These are phyloP conservation scores for Epizoanthus ramosus DNA, from an alignment of 92 coral and sea anemone genomes.

Conservation along the genomic window DNA sequence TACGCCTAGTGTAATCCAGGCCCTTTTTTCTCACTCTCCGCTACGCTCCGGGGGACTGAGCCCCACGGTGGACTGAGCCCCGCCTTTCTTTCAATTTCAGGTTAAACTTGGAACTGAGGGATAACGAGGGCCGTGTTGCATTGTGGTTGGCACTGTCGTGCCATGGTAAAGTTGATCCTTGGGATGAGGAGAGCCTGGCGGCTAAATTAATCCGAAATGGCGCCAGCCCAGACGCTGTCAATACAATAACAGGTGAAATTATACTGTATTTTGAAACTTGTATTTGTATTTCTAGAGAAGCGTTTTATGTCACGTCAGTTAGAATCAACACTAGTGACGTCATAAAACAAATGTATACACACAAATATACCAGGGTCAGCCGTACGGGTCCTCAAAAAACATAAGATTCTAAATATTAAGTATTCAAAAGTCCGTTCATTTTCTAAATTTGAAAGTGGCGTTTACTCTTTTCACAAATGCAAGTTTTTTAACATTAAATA, in stretches of 20 bases:
- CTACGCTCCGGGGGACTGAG: too few relatives aligned
- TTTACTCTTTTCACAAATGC: not conserved
- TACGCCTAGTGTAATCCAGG: too few relatives aligned
- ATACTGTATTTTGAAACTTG: not conserved
- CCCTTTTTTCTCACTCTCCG: too few relatives aligned
- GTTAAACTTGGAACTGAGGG: slow-evolving; percentile 84
- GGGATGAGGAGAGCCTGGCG: slow-evolving; percentile 92
- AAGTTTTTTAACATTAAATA: not conserved
- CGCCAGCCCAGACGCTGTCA: slow-evolving; percentile 86
- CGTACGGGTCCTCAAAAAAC: too few relatives aligned
- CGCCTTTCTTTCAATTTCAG: slow-evolving; percentile 39
- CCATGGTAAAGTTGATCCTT: slow-evolving; percentile 69
- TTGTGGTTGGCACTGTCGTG: slow-evolving; percentile 87
- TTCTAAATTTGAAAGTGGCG: too few relatives aligned
- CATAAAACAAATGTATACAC: too few relatives aligned
- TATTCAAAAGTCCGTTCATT: too few relatives aligned
- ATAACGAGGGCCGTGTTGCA: slow-evolving; percentile 77
- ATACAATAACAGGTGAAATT: slow-evolving; percentile 69
- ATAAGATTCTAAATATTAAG: too few relatives aligned
- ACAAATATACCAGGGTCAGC: too few relatives aligned
- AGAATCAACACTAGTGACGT: too few relatives aligned
- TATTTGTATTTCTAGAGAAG: not conserved
- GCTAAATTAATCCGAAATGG: slow-evolving; percentile 90
- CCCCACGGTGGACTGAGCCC: too few relatives aligned
- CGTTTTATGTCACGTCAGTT: too few relatives aligned